Percentiles rank a stretch among this genome's conserved stretches.
phyloP scores from a whole-genome alignment of 2,888 invertebrate species.

The Phyllotreta cruciferae region DNA sequence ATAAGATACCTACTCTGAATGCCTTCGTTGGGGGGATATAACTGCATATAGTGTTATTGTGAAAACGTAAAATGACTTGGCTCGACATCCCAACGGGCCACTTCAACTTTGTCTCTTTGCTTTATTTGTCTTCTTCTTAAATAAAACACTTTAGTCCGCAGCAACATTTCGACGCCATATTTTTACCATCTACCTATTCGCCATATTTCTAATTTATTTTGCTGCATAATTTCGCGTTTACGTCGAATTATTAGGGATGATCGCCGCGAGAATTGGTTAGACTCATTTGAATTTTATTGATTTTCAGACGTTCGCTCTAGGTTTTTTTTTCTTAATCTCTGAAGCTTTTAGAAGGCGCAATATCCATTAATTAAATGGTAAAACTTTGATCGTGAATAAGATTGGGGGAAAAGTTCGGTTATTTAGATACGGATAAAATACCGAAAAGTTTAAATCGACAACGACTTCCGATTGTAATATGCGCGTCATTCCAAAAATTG shows the following conservation, averaged over 20 bases:
- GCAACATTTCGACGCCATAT: too few species aligned
- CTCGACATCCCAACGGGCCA: conserved; percentile 19
- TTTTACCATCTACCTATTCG: too few species aligned
- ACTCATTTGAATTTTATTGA: conserved; percentile 13
- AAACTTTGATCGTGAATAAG: conserved; percentile 25
- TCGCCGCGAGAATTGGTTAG: background rate
- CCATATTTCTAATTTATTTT: too few species aligned
- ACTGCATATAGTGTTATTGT: conserved; percentile 24
- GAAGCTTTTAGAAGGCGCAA: conserved; percentile 13
- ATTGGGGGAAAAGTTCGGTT: conserved; percentile 22
- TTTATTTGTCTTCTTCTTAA: conserved; percentile 13
- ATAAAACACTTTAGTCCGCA: conserved; percentile 1
- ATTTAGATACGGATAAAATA: conserved; percentile 25
- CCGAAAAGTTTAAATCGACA: conserved; percentile 23
- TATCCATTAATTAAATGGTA: conserved; percentile 29
- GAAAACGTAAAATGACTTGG: conserved; percentile 19
- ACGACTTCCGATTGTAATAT: conserved; percentile 22
- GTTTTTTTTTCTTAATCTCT: conserved; percentile 14
- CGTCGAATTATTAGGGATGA: background rate
- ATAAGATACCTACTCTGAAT: conserved; percentile 24
- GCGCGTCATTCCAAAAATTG: conserved; percentile 6
- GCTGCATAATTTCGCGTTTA: too few species aligned
- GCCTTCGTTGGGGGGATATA: conserved; percentile 12
- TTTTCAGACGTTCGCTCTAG: conserved; percentile 9
- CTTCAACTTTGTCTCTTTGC: conserved; percentile 10